A percentile compares a stretch with the other conserved stretches of the same genome.
phyloP scores from a whole-genome alignment of 2,113 vertebrate genomes.

The Phylloscopus trochilus region DNA sequence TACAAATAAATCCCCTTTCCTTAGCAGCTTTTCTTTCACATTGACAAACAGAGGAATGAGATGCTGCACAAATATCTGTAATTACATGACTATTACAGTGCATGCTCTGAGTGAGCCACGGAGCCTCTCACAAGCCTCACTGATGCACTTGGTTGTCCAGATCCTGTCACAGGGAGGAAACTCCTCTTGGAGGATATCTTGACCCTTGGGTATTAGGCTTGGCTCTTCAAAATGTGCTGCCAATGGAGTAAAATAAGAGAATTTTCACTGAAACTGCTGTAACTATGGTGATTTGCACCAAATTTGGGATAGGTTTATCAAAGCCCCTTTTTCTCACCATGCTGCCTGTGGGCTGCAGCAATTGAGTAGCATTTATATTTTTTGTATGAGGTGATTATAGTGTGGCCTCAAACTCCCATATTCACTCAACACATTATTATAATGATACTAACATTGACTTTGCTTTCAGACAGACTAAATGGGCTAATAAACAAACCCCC shows the following conservation, averaged over 20 bases:
- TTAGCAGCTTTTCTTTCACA: neutral
- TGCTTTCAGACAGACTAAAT: neutral
- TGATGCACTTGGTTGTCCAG: neutral
- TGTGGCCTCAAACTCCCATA: neutral
- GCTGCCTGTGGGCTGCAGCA: neutral
- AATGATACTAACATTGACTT: neutral
- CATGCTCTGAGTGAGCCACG: neutral
- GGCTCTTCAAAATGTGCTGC: neutral
- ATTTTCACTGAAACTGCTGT: neutral
- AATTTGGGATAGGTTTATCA: neutral
- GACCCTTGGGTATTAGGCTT: neutral
- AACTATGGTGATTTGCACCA: neutral
- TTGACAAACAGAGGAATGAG: neutral
- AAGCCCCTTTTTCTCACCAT: neutral
- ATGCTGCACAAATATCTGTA: neutral
- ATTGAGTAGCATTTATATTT: neutral
- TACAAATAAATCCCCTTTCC: slow-evolving; percentile 1
- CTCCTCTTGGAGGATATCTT: neutral
- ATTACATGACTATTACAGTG: neutral
- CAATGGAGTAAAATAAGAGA: neutral
- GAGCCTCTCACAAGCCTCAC: neutral
- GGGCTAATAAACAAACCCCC: neutral
- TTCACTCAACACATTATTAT: neutral
- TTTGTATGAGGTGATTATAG: neutral
- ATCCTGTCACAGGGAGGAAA: neutral